A percentile compares a stretch with the other conserved stretches of the same genome.
These are phyloP conservation scores for Podocnemis expansa DNA, from an alignment of 2,113 vertebrate genomes.

Conservation along the genomic window DNA sequence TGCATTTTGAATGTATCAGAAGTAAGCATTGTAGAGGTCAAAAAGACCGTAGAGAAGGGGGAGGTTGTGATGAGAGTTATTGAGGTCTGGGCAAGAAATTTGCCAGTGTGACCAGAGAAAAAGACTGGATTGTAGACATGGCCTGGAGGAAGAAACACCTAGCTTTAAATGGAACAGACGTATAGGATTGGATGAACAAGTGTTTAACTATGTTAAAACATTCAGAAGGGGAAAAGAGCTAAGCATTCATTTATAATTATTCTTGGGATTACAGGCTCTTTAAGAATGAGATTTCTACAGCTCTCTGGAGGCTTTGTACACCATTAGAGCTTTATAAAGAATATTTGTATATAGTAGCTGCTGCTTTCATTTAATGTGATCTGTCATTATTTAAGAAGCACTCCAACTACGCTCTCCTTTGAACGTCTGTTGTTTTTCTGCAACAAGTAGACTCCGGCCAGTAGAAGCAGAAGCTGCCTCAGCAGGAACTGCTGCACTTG, in stretches of 20 bases:
- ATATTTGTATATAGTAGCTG: neutral
- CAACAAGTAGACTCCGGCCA: neutral
- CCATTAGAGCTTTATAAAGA: neutral
- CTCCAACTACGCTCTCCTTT: neutral
- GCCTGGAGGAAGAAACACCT: neutral
- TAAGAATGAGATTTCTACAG: neutral
- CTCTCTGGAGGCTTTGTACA: neutral
- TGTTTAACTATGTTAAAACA: neutral
- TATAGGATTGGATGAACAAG: neutral
- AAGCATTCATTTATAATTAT: neutral
- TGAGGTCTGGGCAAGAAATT: neutral
- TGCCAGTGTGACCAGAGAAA: neutral
- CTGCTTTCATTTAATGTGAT: neutral
- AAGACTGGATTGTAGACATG: neutral
- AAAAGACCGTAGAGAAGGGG: neutral
- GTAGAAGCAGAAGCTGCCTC: neutral
- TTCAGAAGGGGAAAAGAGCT: neutral
- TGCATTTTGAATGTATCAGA: neutral
- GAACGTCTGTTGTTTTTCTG: neutral
- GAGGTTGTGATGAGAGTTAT: neutral
- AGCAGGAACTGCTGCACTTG: neutral
- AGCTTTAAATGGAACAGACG: neutral
- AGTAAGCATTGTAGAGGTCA: neutral
- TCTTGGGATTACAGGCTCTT: neutral
- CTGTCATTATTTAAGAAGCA: neutral